Evolutionary conservation across 1,140 invertebrate genomes (phyloP).

Genomic region (Zophobas atratus): DNA sequence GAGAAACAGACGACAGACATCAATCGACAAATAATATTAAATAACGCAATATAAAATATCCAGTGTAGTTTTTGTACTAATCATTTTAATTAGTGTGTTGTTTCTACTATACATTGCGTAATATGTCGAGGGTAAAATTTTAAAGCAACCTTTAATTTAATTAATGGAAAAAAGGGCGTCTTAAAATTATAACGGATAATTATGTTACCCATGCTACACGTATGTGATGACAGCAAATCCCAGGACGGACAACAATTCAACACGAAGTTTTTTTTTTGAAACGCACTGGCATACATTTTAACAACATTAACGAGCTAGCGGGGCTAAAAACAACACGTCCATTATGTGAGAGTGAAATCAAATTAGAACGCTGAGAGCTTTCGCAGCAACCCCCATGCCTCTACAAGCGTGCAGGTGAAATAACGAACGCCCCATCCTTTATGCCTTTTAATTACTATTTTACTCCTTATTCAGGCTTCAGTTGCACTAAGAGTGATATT

Average conservation of each 20-base stretch:
- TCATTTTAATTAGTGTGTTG: too few species aligned
- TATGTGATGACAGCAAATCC: slow-evolving; percentile 50
- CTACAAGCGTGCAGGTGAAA: slow-evolving; percentile 39
- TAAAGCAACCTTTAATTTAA: too few species aligned
- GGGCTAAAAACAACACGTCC: slow-evolving; percentile 54
- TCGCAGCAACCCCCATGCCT: slow-evolving; percentile 32
- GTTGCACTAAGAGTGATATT: slow-evolving; percentile 19
- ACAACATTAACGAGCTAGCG: slow-evolving; percentile 50
- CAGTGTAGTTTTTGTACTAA: too few species aligned
- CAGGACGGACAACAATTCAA: slow-evolving; percentile 46
- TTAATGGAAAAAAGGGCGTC: not conserved
- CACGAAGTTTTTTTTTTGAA: slow-evolving; percentile 46
- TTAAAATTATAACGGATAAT: slow-evolving; percentile 21
- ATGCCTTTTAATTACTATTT: slow-evolving; percentile 46
- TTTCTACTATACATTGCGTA: too few species aligned
- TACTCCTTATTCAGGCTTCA: slow-evolving; percentile 35
- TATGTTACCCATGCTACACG: slow-evolving; percentile 20
- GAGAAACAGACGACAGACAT: too few species aligned
- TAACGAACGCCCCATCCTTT: slow-evolving; percentile 41
- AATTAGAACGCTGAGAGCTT: slow-evolving; percentile 47
- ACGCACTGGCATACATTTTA: slow-evolving; percentile 47
- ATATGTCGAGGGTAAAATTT: too few species aligned
- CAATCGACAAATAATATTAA: too few species aligned
- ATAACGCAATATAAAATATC: too few species aligned
- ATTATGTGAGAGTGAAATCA: slow-evolving; percentile 52